Conservation (phyloP, 2,113 vertebrate species). For the Cyanoderma ruficeps region DNA sequence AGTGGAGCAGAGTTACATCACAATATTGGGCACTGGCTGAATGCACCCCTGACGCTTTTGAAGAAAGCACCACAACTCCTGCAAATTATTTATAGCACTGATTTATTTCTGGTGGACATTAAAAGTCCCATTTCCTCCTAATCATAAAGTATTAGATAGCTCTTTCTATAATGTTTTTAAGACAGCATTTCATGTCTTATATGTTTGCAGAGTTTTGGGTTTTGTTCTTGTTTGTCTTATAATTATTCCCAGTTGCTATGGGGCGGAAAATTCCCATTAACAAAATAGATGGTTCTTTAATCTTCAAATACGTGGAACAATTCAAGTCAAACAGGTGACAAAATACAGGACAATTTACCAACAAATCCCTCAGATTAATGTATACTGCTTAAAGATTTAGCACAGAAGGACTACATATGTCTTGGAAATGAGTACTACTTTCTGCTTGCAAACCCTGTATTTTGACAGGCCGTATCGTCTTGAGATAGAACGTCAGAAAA, state of each 20-base stretch:
- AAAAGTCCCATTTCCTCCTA: neutral
- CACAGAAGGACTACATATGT: neutral
- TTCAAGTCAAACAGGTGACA: conserved; percentile 24
- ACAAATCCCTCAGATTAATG: neutral
- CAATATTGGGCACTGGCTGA: neutral
- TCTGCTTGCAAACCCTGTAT: conserved; percentile 54
- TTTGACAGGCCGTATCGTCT: conserved; percentile 62
- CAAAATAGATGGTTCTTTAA: neutral
- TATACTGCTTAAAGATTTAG: conserved; percentile 37
- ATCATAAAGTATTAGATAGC: neutral
- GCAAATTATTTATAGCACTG: neutral
- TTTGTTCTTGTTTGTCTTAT: neutral
- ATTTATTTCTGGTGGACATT: neutral
- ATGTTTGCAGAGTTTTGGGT: neutral
- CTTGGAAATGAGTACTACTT: conserved; percentile 50
- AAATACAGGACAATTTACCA: conserved; percentile 19
- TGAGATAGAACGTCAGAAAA: conserved; percentile 42
- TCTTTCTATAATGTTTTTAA: neutral
- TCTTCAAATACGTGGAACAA: neutral
- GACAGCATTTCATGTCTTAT: neutral
- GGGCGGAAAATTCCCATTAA: neutral
- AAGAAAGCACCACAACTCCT: neutral
- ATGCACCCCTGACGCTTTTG: neutral
- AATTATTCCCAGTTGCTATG: neutral
- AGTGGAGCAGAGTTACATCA: neutral